Evolutionary conservation across 2,113 vertebrate genomes (phyloP), one percentile per base, ranked within the genome.

Genomic region (Sinocyclocheilus maitianheensis): DNA sequence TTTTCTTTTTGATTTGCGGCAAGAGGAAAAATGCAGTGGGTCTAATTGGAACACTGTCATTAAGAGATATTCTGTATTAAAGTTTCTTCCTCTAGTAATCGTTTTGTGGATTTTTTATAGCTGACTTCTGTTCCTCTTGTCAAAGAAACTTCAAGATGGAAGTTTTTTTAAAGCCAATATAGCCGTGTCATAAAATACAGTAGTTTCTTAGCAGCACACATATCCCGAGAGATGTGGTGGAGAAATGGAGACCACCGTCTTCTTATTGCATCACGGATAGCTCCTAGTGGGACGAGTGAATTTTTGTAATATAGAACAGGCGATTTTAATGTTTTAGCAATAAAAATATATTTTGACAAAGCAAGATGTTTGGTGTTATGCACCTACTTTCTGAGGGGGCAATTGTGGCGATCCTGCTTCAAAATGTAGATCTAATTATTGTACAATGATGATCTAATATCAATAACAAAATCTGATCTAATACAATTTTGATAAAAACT

Each of bases 21-120:
- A 85, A 93, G 91, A 79, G 65, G 69, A 93, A 94, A 94, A 94
- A 95, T 94, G 93, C 93, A 94, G 94, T 91, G 93, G 90, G 91
- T 94, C 93, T 95, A 95, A 95, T 95, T 95, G 94, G 92, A 92
- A 92, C 83, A 90, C 92, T 91, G 93, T 95, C 94, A 95, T 95
- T 94, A 95, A 94, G 92, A 94, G 93, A 94, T 93, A 91, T 91
- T 92, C 78, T 89, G 93, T 94, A 95, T 95, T 95, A 93, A 95
- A 94, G 91, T 95, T 94, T 94, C 93, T 94, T 94, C 93, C 94
- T 94, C 90, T 91, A 91, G 77, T 79, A 83, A 88, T 77, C 74
- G 85, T 87, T 89, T 87, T 84, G 87, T 53, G 76, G 85, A 86
- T 81, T 86, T 87, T 87, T 89, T 87, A 89, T 77, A 89, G 90